A percentile compares a stretch with the other conserved stretches of the same genome.
Conservation (phyloP, 2,797 vertebrate species). For the Macropus fuliginosus region DNA sequence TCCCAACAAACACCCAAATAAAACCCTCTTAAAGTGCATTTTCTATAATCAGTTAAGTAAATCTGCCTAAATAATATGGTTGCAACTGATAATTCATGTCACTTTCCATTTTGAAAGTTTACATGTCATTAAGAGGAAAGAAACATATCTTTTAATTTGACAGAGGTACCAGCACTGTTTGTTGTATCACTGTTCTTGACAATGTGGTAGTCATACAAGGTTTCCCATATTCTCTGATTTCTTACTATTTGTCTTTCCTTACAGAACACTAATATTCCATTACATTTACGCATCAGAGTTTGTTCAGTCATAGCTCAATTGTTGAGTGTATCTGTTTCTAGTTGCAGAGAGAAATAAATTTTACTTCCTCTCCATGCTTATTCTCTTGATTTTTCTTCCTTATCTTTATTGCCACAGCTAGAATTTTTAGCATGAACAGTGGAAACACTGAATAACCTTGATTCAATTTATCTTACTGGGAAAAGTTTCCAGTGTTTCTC, state of each 20-base stretch:
- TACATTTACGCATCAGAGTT: neutral
- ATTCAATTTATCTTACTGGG: neutral
- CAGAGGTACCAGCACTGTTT: neutral
- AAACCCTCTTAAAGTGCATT: neutral
- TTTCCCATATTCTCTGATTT: neutral
- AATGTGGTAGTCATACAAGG: neutral
- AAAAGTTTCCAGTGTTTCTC: neutral
- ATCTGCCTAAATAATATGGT: neutral
- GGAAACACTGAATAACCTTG: neutral
- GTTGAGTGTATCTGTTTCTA: neutral
- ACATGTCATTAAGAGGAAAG: neutral
- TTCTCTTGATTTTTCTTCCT: neutral
- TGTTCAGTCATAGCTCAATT: neutral
- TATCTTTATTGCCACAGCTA: neutral
- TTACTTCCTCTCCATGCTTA: neutral
- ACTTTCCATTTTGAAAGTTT: neutral
- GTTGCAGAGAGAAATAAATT: neutral
- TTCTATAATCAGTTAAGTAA: neutral
- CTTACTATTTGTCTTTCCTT: neutral
- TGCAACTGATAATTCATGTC: neutral
- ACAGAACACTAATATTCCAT: neutral
- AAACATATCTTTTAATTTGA: neutral
- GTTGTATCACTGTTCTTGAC: neutral
- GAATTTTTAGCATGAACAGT: neutral
- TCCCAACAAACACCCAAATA: neutral